These are phyloP conservation scores for Sigmodon hispidus DNA, from an alignment of 2,113 vertebrate genomes.

Conservation along the genomic window DNA sequence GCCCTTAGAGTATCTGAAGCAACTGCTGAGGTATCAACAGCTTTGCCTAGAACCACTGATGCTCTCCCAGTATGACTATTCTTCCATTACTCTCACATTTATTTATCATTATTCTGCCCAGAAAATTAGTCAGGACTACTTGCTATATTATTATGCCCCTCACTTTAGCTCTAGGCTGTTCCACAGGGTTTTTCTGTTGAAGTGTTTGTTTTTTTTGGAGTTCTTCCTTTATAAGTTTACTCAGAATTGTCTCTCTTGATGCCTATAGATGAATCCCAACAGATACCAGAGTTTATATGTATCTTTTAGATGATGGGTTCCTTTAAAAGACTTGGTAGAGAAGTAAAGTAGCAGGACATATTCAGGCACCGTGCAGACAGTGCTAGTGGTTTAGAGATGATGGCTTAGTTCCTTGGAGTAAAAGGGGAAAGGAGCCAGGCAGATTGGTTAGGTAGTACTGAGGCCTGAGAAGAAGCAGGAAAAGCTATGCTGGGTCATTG, in stretches of 20 bases:
- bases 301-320: not conserved
- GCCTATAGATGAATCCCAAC: not conserved
- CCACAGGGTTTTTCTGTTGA: not conserved
- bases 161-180: not conserved
- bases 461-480: not conserved
- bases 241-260: not conserved
- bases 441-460: not conserved
- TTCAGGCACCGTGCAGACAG: too few relatives aligned
- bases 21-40: too few relatives aligned
- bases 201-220: not conserved
- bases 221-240: not conserved
- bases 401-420: not conserved
- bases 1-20: not conserved
- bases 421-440: not conserved
- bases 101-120: not conserved
- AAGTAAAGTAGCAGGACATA: not conserved
- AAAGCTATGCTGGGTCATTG: not conserved
- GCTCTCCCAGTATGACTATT: too few relatives aligned
- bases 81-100: not conserved
- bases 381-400: not conserved
- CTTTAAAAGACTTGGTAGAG: not conserved
- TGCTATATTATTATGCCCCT: too few relatives aligned
- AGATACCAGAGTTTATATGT: not conserved
- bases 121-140: not conserved
- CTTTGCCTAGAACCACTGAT: not conserved